A percentile compares a stretch with the other conserved stretches of the same genome.
Evolutionary conservation across 2,888 invertebrate genomes (phyloP).

Genomic region (Proisotoma minuta): DNA sequence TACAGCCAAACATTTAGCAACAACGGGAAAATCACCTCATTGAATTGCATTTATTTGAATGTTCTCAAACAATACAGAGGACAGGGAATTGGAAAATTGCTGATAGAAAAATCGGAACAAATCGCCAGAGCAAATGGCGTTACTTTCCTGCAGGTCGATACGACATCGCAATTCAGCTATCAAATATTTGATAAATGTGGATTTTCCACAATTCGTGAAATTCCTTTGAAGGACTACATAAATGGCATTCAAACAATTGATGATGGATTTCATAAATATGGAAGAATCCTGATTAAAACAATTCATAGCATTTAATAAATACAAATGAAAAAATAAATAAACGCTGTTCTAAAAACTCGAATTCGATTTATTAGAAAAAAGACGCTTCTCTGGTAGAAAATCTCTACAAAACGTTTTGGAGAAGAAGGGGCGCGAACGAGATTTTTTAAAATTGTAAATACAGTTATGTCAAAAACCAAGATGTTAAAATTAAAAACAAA

Average conservation of each 20-base stretch:
- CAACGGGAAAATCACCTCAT: constrained; percentile 2
- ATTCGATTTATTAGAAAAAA: no score
- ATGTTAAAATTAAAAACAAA: not conserved
- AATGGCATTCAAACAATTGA: constrained; percentile 19
- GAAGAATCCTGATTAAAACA: constrained; percentile 23
- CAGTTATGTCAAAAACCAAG: not conserved
- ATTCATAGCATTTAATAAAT: no score
- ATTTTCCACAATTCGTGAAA: constrained; percentile 18
- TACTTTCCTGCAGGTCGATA: constrained; percentile 13
- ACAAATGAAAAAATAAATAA: no score
- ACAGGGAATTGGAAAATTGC: constrained; percentile 14
- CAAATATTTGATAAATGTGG: constrained; percentile 22
- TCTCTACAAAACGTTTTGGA: no score
- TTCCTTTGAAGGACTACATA: constrained; percentile 9
- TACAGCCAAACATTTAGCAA: not conserved
- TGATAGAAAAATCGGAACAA: constrained; percentile 15
- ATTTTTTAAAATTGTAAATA: not conserved
- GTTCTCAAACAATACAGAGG: constrained; percentile 10
- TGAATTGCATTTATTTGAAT: constrained; percentile 24
- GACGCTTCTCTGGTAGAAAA: no score
- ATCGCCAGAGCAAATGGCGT: constrained; percentile 8
- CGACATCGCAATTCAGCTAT: constrained; percentile 21
- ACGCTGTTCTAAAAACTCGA: no score
- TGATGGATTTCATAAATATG: constrained; percentile 16
- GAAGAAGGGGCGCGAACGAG: no score